phyloP scores from a whole-genome alignment of 2,888 invertebrate genomes.

The Drosophila prolongata region DNA sequence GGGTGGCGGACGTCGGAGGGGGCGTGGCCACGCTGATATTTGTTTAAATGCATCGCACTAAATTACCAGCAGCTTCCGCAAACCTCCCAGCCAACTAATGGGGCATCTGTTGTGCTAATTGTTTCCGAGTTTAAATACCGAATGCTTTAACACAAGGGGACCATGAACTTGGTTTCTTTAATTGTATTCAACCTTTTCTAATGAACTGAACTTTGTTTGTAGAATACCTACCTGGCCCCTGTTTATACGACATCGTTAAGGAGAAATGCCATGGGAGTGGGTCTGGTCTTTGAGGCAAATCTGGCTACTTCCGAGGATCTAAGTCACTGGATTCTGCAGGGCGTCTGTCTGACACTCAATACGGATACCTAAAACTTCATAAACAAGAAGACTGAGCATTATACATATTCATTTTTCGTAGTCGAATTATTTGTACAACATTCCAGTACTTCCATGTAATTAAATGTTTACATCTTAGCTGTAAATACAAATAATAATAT shows the following conservation, averaged over 20 bases:
- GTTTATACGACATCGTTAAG: conserved; percentile 95
- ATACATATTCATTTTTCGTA: conserved; percentile 16
- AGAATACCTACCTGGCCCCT: conserved; percentile 95
- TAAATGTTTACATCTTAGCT: background rate
- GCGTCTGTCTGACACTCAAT: conserved; percentile 94
- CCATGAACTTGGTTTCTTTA: conserved; percentile 1
- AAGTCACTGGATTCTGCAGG: conserved; percentile 96
- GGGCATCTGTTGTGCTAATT: conserved; percentile 76
- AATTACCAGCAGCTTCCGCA: conserved; percentile 65
- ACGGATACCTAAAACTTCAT: conserved; percentile 86
- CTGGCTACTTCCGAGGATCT: conserved; percentile 92
- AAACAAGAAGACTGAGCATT: background rate
- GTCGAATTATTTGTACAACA: conserved; percentile 21
- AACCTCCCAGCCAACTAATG: conserved; percentile 54
- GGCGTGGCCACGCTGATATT: conserved; percentile 63
- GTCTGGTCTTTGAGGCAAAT: conserved; percentile 95
- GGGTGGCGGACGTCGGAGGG: conserved; percentile 9
- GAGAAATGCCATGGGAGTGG: conserved; percentile 95
- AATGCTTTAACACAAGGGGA: conserved; percentile 17
- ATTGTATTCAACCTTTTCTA: background rate
- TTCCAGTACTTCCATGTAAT: conserved; percentile 41
- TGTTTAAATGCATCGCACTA: conserved; percentile 75
- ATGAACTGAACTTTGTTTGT: conserved; percentile 55
- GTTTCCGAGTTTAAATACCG: conserved; percentile 74
- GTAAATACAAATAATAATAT: background rate